Evolutionary conservation across 92 coral and sea anemone species (phyloP).

Genomic region (Meandrina meandrites): DNA sequence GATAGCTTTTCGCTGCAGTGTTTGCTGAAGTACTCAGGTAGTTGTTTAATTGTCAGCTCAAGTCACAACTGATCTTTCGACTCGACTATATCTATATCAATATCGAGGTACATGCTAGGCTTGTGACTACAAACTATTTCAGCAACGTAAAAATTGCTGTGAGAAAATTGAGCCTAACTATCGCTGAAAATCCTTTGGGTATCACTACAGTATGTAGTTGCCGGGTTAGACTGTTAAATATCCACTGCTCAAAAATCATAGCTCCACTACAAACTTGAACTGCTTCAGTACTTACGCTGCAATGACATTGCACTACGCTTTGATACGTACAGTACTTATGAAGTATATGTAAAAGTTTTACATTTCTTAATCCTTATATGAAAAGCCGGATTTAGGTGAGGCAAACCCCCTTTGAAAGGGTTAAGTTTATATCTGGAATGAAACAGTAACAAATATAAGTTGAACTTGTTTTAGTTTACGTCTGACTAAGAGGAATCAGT

Average conservation of each 20-base stretch:
- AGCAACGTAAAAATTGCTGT: neutral
- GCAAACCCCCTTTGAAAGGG: neutral
- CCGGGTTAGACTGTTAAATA: no score
- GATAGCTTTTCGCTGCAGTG: no score
- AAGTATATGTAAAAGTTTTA: no score
- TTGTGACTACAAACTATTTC: neutral
- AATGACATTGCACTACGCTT: no score
- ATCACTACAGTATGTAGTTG: no score
- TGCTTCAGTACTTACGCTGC: no score
- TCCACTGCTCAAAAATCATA: no score
- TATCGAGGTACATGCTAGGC: neutral
- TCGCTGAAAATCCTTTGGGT: neutral
- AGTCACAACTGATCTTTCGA: neutral
- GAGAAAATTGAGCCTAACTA: neutral
- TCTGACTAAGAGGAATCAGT: neutral
- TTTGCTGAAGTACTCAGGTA: no score
- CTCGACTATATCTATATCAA: neutral
- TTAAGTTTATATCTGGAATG: neutral
- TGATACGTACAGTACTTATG: no score
- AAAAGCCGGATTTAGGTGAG: no score
- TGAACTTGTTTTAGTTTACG: neutral
- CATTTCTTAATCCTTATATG: no score
- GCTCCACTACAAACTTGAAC: no score
- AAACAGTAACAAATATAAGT: neutral
- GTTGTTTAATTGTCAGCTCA: neutral